phyloP scores from a whole-genome alignment of 1,140 invertebrate genomes.

The Asobara japonica region DNA sequence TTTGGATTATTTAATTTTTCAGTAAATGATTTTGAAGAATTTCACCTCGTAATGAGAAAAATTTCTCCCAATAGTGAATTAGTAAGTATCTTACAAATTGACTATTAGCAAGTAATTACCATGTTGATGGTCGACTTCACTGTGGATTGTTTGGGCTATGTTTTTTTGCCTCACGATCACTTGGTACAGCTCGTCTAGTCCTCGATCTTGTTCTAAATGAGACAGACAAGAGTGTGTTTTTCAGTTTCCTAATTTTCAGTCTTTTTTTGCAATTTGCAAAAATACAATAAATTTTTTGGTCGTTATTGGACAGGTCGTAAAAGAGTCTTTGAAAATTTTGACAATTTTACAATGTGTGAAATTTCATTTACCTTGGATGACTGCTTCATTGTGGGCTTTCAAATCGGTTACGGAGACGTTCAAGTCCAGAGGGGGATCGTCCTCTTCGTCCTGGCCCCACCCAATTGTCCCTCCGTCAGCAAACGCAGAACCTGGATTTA shows the following conservation, averaged over 20 bases:
- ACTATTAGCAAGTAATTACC: too few relatives aligned
- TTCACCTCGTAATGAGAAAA: too few relatives aligned
- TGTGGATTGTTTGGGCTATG: conserved; percentile 78
- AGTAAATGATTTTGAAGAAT: too few relatives aligned
- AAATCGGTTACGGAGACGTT: conserved; percentile 51
- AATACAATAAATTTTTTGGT: too few relatives aligned
- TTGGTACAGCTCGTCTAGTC: conserved; percentile 79
- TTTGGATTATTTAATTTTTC: too few relatives aligned
- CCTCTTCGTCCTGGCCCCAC: conserved; percentile 56
- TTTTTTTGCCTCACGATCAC: conserved; percentile 82
- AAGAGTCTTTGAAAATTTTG: conserved; percentile 14
- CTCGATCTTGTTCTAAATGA: conserved; percentile 77
- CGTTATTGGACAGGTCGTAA: too few relatives aligned
- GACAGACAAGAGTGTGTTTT: too few relatives aligned
- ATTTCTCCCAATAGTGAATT: too few relatives aligned
- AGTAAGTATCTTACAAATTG: too few relatives aligned
- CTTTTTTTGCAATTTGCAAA: too few relatives aligned
- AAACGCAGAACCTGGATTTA: conserved; percentile 55
- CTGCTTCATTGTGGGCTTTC: conserved; percentile 49
- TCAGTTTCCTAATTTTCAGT: too few relatives aligned
- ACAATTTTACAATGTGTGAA: conserved; percentile 15
- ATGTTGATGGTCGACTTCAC: conserved; percentile 84
- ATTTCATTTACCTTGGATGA: conserved; percentile 49
- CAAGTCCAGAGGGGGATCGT: conserved; percentile 48
- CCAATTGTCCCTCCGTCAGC: conserved; percentile 64